These are phyloP conservation scores for Sus cebifrons DNA, from an alignment of 2,797 vertebrate genomes.

Conservation along the genomic window DNA sequence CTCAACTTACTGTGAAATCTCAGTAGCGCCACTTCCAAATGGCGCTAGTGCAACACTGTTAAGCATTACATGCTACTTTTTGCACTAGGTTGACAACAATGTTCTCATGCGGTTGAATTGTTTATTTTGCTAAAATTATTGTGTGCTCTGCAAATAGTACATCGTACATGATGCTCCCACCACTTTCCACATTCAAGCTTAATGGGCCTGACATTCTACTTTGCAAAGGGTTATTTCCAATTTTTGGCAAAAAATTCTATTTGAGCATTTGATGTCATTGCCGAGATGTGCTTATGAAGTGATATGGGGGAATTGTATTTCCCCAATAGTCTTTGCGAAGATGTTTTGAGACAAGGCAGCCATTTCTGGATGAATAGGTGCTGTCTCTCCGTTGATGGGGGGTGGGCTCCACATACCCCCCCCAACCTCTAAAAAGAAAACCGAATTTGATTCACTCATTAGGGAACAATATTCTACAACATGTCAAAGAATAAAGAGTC, in stretches of 20 bases:
- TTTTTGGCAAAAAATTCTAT: neutral
- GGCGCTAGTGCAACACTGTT: neutral
- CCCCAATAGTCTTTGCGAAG: neutral
- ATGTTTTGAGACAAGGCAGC: neutral
- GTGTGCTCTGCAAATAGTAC: constrained; percentile 57
- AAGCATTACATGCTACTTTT: neutral
- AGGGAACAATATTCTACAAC: neutral
- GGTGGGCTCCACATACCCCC: neutral
- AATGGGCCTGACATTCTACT: constrained; percentile 47
- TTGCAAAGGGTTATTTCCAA: constrained; percentile 15
- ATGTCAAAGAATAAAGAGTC: neutral
- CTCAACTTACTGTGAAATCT: constrained; percentile 11
- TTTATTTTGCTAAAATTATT: constrained; percentile 36
- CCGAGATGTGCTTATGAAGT: constrained; percentile 36
- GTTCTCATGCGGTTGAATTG: neutral
- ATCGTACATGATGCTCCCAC: constrained; percentile 42
- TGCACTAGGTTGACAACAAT: neutral
- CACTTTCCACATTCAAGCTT: neutral
- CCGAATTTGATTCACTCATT: neutral
- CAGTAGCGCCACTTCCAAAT: neutral
- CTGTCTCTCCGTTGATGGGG: neutral
- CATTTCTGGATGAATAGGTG: neutral
- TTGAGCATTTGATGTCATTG: constrained; percentile 44
- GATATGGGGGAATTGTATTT: constrained; percentile 40
- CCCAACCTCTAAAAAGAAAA: neutral